Base-by-base conservation (phyloP, 2,113 vertebrate species). In the Calyptomena viridis region DNA sequence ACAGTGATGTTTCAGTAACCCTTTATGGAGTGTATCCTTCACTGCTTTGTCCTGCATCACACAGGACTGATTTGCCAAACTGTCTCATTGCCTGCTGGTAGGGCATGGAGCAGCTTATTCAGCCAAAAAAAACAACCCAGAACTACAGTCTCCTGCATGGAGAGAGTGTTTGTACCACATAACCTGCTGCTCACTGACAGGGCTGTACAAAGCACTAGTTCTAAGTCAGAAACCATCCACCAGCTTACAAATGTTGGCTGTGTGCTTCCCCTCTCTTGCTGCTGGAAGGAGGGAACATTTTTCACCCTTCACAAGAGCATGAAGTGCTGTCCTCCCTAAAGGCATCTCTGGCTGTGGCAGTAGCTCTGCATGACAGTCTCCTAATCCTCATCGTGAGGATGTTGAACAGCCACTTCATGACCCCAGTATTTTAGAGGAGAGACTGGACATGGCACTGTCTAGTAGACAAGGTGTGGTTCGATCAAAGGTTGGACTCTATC, bases 1-100 rank as follows among this genome's bases (percentile, higher is more conserved):
- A 37, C 6, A 71, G 20, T 0, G 0, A 31, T 42, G 13, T 22
- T 77, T n/a, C 52, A 9, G 25, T 49, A 89, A 73, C 8, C 2
- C 1, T 66, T 88, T 35, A 39, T 49, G 52, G 28, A 84, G 23
- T n/a, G 33, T 37, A 77, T 42, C 52, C 64, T 75, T 71, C 21
- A 44, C 12, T 81, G 47, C 42, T 72, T 33, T 74, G n/a, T 49
- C 64, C 66, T 74, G 22, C 71, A 87, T 78, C 60, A 81, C 20
- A 46, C 5, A 66, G 14, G 27, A 63, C 20, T 47, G 14, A 62
- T 80, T 47, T 66, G 31, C 47, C 31, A 58, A 49, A 66, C 40
- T 58, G 12, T 81, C 55, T 84, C 49, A 30, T 3, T 71, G 59
- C 40, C 74, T 82, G 37, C 40, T 67, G 18, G 24, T 11, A 56